A percentile compares a stretch with the other conserved stretches of the same genome.
phyloP scores from a whole-genome alignment of 2,797 vertebrate species.

The Bradypodion ventrale region DNA sequence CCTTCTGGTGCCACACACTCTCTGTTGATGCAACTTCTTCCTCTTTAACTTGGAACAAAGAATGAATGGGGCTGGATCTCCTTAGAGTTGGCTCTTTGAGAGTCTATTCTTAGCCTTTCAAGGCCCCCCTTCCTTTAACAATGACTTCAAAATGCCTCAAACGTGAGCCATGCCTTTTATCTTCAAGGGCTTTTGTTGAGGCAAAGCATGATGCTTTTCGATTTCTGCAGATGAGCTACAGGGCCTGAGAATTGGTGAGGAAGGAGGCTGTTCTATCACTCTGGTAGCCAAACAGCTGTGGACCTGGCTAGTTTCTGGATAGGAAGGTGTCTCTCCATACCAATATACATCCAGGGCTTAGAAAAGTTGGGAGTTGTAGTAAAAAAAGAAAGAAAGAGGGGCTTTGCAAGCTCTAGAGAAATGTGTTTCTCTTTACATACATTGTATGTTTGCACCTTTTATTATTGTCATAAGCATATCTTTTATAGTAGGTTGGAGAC shows the following conservation, averaged over 20 bases:
- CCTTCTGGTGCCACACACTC: accelerated
- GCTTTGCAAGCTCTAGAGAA: neutral
- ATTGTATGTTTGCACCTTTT: too few relatives aligned
- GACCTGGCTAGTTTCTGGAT: too few relatives aligned
- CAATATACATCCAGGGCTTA: neutral
- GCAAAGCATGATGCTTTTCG: neutral
- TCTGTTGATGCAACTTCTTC: neutral
- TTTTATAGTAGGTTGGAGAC: too few relatives aligned
- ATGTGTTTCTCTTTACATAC: too few relatives aligned
- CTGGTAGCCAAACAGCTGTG: neutral
- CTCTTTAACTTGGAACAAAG: neutral
- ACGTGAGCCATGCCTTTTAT: neutral
- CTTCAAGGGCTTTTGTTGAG: neutral
- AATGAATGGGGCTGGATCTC: neutral
- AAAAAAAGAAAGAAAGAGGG: neutral
- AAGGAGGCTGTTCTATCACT: too few relatives aligned
- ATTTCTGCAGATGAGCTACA: neutral
- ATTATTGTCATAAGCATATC: too few relatives aligned
- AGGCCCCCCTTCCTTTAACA: neutral
- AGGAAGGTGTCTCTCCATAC: neutral
- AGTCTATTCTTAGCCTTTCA: neutral
- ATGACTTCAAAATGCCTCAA: neutral
- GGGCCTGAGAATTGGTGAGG: neutral
- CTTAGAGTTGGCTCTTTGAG: neutral
- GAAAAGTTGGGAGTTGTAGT: neutral